These are phyloP conservation scores for Dermatemys mawii DNA, from an alignment of 2,113 vertebrate species.

Conservation along the genomic window DNA sequence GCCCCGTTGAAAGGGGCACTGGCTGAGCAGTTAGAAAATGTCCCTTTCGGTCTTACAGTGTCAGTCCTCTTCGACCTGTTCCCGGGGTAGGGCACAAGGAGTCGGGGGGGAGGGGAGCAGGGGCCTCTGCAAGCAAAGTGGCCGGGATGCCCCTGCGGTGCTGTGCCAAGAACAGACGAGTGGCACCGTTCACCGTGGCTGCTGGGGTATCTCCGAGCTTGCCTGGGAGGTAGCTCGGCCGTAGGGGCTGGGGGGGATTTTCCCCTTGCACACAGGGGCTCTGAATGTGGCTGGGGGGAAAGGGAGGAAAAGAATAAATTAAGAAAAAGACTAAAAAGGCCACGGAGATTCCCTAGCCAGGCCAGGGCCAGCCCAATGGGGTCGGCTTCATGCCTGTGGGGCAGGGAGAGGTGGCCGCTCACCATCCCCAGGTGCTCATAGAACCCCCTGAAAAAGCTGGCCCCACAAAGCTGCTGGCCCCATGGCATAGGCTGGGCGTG, in stretches of 20 bases:
- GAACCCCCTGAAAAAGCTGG: background rate
- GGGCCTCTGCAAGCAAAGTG: background rate
- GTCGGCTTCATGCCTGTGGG: background rate
- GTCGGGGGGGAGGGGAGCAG: background rate
- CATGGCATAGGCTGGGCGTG: background rate
- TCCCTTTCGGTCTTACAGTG: background rate
- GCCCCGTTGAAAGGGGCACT: background rate
- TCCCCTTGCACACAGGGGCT: background rate
- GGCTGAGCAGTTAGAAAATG: background rate
- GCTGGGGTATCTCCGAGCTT: too few relatives aligned
- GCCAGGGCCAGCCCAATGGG: background rate
- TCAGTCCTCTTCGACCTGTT: background rate
- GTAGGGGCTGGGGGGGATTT: background rate
- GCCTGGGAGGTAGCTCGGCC: background rate
- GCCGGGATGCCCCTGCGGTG: accelerated
- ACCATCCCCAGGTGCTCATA: background rate
- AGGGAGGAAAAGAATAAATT: constrained; percentile 57
- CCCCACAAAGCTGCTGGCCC: background rate
- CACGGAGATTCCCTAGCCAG: constrained; percentile 41
- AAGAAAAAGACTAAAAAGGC: constrained; percentile 61
- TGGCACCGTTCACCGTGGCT: too few relatives aligned
- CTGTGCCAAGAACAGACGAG: background rate
- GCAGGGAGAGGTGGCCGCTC: background rate
- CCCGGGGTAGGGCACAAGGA: background rate
- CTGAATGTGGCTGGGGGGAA: constrained; percentile 1